Evolutionary conservation across 2,113 vertebrate genomes (phyloP), one percentile per base, ranked within the genome.

Genomic region (Tylochromis polylepis): DNA sequence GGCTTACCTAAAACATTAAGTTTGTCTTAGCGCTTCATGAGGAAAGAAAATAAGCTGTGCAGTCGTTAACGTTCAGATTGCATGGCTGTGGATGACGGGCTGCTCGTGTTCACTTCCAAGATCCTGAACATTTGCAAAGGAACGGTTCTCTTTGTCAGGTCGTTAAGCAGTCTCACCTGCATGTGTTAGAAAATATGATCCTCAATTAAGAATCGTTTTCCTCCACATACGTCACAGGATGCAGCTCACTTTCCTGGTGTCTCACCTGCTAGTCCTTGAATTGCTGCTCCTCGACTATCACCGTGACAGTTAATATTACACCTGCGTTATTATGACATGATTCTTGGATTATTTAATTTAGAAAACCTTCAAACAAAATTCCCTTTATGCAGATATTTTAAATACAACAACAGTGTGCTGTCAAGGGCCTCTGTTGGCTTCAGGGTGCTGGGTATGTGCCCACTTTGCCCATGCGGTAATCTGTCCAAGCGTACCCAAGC

Each of bases 401-500:
- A 65, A 22, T n/a, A 38, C 5, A 38, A 1, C 31, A 62, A 29
- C 16, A 0, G 14, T 20, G 18, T n/a, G 4, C 18, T n/a, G n/a
- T 75, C 2, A 0, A 0, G 24, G 1, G 43, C 16, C 11, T 18
- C 16, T 43, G 8, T 0, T 77, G 70, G 24, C 70, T 75, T 27
- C 41, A 29, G 24, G 67, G 0, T 43, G n/a, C 38, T 70, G 38
- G 0, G 38, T 41, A 27, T 27, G 38, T 16, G 65, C n/a, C 12
- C 65, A 27, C 41, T 41, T 62, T 49, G 43, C 43, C 43, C 43
- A 20, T 77, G 43, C 0, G 3, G 43, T 77, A 77, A 31, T 51
- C 4, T 1, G 43, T 75, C 41, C 8, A 0, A 11, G 18, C 2
- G 3, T 43, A 0, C 36, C 60, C 20, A n/a, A 65, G 18, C 4